These are phyloP conservation scores for Thyatira batis DNA, from an alignment of 2,888 invertebrate species.

Conservation along the genomic window DNA sequence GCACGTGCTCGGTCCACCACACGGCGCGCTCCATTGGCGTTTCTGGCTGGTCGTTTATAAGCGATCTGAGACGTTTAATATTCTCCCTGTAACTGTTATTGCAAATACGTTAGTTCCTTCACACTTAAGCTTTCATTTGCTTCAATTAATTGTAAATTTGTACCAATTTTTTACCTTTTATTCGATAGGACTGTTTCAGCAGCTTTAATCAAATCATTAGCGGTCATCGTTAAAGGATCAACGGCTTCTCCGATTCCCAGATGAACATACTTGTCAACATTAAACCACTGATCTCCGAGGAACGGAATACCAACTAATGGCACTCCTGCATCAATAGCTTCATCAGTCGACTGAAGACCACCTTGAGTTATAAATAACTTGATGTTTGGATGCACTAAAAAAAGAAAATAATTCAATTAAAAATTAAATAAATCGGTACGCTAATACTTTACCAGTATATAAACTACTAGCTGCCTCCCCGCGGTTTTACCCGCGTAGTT, in stretches of 20 bases:
- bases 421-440: not conserved
- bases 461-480: not conserved
- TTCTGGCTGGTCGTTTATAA: conserved; percentile 27
- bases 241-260: conserved; percentile 10
- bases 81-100: conserved; percentile 22
- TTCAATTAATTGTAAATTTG: not conserved
- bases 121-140: not conserved
- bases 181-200: not conserved
- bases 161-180: not conserved
- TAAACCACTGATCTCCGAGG: conserved; percentile 32
- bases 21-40: conserved; percentile 26
- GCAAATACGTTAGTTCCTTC: conserved; percentile 2
- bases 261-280: conserved; percentile 24
- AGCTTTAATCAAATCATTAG: not conserved
- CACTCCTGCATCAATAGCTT: conserved; percentile 32
- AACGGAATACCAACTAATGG: conserved; percentile 34
- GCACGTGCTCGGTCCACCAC: conserved; percentile 35
- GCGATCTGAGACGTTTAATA: conserved; percentile 12
- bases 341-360: conserved; percentile 31
- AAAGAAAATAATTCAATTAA: not conserved
- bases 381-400: conserved; percentile 38
- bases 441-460: not conserved
- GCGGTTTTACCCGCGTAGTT: too few relatives aligned
- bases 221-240: not conserved
- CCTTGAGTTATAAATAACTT: conserved; percentile 36